Conservation (phyloP, 2,888 invertebrate genomes). For the Steromphala cineraria region DNA sequence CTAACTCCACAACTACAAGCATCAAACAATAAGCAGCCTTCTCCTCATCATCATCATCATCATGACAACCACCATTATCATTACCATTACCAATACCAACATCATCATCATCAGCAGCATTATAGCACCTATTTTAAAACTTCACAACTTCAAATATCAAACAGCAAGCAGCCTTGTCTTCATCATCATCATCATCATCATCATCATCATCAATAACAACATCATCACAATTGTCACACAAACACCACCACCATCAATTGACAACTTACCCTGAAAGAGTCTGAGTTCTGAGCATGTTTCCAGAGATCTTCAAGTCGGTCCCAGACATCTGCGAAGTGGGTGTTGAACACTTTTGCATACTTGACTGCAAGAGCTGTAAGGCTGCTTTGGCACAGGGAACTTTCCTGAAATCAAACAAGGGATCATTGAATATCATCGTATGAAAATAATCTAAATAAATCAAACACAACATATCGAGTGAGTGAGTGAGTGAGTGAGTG, state of each 20-base stretch:
- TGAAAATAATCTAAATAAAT: no score
- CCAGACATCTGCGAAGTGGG: slow-evolving; percentile 61
- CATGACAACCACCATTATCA: no score
- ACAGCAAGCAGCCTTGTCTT: background rate
- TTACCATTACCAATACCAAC: no score
- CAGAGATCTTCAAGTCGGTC: slow-evolving; percentile 66
- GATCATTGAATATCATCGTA: background rate
- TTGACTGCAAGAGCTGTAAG: slow-evolving; percentile 63
- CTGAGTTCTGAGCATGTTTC: slow-evolving; percentile 55
- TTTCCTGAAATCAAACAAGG: slow-evolving; percentile 47
- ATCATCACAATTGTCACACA: background rate
- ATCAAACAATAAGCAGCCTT: no score
- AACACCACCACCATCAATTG: background rate
- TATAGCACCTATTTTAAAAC: background rate
- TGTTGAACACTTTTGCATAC: slow-evolving; percentile 62
- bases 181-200: background rate
- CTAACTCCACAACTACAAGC: no score
- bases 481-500: no score
- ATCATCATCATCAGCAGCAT: no score
- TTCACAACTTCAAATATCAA: background rate
- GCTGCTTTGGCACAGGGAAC: slow-evolving; percentile 58
- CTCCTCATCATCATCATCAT: no score
- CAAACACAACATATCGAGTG: background rate
- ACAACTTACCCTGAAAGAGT: slow-evolving; percentile 56
- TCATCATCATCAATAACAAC: background rate